These are phyloP conservation scores for Pipra filicauda DNA, from an alignment of 2,113 vertebrate genomes.

Conservation along the genomic window DNA sequence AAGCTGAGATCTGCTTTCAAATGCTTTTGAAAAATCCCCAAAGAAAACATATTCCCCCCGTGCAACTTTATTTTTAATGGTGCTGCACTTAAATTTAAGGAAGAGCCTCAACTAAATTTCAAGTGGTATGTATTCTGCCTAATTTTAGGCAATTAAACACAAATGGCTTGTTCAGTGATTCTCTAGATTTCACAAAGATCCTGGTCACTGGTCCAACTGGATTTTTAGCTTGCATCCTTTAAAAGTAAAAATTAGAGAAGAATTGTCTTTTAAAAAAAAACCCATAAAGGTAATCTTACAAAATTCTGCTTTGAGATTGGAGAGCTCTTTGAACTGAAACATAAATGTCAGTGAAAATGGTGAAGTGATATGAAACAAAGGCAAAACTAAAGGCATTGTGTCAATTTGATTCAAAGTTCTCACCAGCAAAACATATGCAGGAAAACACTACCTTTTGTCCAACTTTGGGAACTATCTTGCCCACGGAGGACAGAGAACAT, in stretches of 20 bases:
- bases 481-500: neutral
- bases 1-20: slow-evolving; percentile 37
- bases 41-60: neutral
- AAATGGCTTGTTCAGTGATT: neutral
- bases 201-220: neutral
- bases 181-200: neutral
- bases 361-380: neutral
- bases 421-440: neutral
- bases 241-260: neutral
- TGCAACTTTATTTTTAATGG: slow-evolving; percentile 19
- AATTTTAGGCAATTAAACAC: neutral
- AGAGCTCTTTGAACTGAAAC: neutral
- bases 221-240: neutral
- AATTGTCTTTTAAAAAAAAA: neutral
- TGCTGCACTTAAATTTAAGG: slow-evolving; percentile 1
- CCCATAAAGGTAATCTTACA: neutral
- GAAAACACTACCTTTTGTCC: neutral
- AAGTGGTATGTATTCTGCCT: neutral
- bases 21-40: slow-evolving; percentile 19
- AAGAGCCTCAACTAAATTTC: neutral
- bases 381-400: neutral
- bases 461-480: neutral
- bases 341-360: neutral
- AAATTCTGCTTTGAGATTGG: neutral
- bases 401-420: neutral